Evolutionary conservation across 2,797 vertebrate species (phyloP), one percentile per base, ranked within the genome.

Genomic region (Borostomias antarcticus): DNA sequence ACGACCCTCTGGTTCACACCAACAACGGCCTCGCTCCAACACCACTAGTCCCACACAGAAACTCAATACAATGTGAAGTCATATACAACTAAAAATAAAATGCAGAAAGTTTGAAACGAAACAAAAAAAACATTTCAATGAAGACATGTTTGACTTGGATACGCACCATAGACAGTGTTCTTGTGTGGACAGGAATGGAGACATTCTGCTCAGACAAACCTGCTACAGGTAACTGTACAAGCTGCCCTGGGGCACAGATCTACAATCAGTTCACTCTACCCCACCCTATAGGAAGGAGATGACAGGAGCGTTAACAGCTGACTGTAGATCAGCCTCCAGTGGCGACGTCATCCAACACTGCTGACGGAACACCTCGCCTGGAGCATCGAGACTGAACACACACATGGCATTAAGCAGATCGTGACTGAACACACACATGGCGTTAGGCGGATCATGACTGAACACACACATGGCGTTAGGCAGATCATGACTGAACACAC

Each of bases 141-240:
- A 62, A 62, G 54, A 58, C 70, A 70, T 47, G 53, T 70, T 74
- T 70, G 62, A 83, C 13, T 45, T 68, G 70, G 52, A 66, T 40
- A 62, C 81, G 82, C 78, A 76, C 74, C 76, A 72, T n/a, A n/a
- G n/a, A n/a, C 45, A 62, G 74, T 69, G 35, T 26, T 21, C 35
- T 59, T 23, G 73, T 7, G 78, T 60, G 40, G 29, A 25, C 33
- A 58, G 74, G 72, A 64, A 78, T 84, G 70, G 66, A 51, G 54
- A 81, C 58, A 66, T 81, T 85, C 83, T 80, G 77, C 75, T 88
- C 76, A 63, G 33, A 70, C 64, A 56, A 73, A 78, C 68, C 13
- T 6, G 54, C 58, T 37, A 13, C 17, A 15, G 64, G 23, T 11
- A 50, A 3, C 40, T 43, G 40, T 43, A 8, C 15, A 17, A 9